Percentiles rank a stretch among this genome's conserved stretches.
Evolutionary conservation across 2,797 vertebrate species (phyloP).

Genomic region (Lateolabrax maculatus): DNA sequence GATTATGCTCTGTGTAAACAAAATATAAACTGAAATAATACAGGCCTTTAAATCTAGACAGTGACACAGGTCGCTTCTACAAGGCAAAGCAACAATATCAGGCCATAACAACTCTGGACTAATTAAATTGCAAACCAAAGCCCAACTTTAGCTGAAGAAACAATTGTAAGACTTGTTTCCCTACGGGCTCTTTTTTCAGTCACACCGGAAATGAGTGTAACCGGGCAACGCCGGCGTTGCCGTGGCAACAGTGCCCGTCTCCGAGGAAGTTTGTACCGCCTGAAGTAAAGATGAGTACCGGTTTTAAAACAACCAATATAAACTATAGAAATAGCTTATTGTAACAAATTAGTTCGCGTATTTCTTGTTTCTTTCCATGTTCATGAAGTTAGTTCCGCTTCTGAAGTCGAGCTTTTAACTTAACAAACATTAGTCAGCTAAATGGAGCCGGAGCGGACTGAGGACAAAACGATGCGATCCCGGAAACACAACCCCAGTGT

Average conservation of each 20-base stretch:
- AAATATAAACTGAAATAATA: neutral
- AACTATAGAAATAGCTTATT: rapidly evolving
- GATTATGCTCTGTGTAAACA: neutral
- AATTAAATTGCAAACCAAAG: neutral
- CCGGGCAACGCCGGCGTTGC: slow-evolving; percentile 57
- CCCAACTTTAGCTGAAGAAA: neutral
- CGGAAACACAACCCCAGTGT: slow-evolving; percentile 50
- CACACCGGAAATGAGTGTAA: slow-evolving; percentile 72
- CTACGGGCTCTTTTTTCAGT: slow-evolving; percentile 28
- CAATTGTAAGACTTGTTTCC: slow-evolving; percentile 33
- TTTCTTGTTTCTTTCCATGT: neutral
- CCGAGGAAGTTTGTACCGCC: slow-evolving; percentile 39
- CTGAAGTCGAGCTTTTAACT: too few species aligned
- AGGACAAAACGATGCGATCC: slow-evolving; percentile 45
- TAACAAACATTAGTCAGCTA: neutral
- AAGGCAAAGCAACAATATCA: too few species aligned
- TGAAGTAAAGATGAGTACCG: neutral
- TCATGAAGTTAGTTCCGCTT: neutral
- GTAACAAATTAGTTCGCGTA: neutral
- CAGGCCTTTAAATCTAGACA: neutral
- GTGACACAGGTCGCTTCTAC: neutral
- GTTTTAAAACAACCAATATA: neutral
- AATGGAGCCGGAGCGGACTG: slow-evolving; percentile 52
- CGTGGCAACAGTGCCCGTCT: slow-evolving; percentile 56
- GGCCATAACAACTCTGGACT: neutral